Evolutionary conservation across 2,113 vertebrate genomes (phyloP), one percentile per base, ranked within the genome.

Genomic region (Heloderma charlesbogerti): DNA sequence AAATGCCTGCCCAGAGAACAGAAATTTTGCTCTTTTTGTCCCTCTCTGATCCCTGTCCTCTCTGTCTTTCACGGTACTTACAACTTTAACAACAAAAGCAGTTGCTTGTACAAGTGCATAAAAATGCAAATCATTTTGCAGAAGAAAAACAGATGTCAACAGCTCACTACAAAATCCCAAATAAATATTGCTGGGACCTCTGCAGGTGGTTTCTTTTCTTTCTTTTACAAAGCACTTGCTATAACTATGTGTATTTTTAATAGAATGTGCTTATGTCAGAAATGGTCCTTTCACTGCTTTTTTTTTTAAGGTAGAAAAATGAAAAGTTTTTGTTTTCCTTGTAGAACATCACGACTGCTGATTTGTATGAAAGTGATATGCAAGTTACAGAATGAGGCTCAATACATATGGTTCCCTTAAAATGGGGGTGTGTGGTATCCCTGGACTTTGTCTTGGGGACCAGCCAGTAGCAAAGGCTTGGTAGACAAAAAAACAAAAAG

Each of bases 1-100:
- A 91, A 90, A 94, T 93, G 69, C 94, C 77, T 91, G 37, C 92
- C 96, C 88, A 90, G 90, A 91, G 51, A 92, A 94, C 67, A 93
- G 57, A 95, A 91, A 92, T 88, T 91, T 86, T 88, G 3, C 2
- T 85, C 16, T 6, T 29, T 31, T 34, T 18, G 43, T 27, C 40
- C 72, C 51, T 40, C 34, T 25, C 9, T 75, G 67, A 66, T 90
- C 72, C 92, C 86, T 9, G 9, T 6, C 40, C 6, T 1, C 40
- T 20, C 40, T 20, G 6, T 79, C 1, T 8, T 27, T 15, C 37
- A 90, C 91, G 92, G 48, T 63, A 63, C 37, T 84, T n/a, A 75
- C 81, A 66, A 3, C 86, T 89, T 89, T 77, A n/a, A 51, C 43
- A 93, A 51, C 25, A 40, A 89, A 96, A 96, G 91, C 74, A 88